A percentile compares a stretch with the other conserved stretches of the same genome.
These are phyloP conservation scores for Scotopteryx bipunctaria DNA, from an alignment of 2,888 invertebrate genomes.

Conservation along the genomic window DNA sequence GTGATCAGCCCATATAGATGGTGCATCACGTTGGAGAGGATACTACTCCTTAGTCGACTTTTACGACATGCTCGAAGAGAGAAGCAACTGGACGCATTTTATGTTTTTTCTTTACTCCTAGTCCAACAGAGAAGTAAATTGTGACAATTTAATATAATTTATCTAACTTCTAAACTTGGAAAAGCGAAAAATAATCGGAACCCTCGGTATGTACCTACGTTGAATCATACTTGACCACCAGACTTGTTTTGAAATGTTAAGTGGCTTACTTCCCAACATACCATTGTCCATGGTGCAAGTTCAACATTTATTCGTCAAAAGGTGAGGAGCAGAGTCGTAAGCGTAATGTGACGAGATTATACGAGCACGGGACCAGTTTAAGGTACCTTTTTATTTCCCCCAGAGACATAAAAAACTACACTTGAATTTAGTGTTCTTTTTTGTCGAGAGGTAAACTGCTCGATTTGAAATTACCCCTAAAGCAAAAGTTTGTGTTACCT, in stretches of 20 bases:
- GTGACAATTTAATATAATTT: too few relatives aligned
- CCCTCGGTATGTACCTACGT: too few relatives aligned
- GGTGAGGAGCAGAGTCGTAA: constrained; percentile 57
- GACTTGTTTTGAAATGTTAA: constrained; percentile 5
- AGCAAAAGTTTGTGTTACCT: neutral
- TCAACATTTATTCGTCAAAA: constrained; percentile 53
- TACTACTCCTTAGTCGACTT: too few relatives aligned
- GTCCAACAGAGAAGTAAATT: too few relatives aligned
- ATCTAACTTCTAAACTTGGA: too few relatives aligned
- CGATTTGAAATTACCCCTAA: constrained; percentile 30
- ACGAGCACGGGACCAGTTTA: constrained; percentile 57
- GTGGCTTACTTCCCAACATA: constrained; percentile 15
- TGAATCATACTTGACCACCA: too few relatives aligned
- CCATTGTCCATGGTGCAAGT: constrained; percentile 28
- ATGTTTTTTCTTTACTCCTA: too few relatives aligned
- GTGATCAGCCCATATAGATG: too few relatives aligned
- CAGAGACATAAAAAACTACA: constrained; percentile 52
- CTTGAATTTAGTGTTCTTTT: constrained; percentile 47
- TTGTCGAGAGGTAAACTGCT: constrained; percentile 49
- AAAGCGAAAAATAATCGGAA: too few relatives aligned
- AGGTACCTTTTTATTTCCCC: constrained; percentile 54
- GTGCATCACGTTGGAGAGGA: too few relatives aligned
- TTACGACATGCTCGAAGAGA: too few relatives aligned
- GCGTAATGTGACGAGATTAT: constrained; percentile 57
- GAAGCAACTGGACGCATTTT: too few relatives aligned